phyloP scores from a whole-genome alignment of 2,113 vertebrate genomes.

The Kryptolebias marmoratus region DNA sequence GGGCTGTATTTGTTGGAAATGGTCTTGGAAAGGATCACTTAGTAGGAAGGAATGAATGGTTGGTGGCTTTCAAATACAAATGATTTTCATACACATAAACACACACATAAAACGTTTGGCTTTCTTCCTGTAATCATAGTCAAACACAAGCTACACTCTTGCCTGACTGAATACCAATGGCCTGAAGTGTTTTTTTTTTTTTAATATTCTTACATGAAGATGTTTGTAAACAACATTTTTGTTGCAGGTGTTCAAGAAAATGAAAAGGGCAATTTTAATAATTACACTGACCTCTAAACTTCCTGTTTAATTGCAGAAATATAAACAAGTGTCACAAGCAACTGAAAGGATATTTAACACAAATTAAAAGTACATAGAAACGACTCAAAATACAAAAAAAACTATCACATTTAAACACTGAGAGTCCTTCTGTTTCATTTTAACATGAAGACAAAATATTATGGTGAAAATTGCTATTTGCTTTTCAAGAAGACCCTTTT shows the following conservation, averaged over 20 bases:
- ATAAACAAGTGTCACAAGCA: conserved; percentile 16
- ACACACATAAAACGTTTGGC: conserved; percentile 19
- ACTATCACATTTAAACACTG: too few species aligned
- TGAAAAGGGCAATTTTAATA: not conserved
- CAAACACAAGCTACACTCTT: conserved; percentile 38
- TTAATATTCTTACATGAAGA: conserved; percentile 22
- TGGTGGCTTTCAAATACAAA: conserved; percentile 20
- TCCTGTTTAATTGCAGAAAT: conserved; percentile 7
- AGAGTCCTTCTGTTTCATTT: not conserved
- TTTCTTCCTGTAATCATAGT: conserved; percentile 24
- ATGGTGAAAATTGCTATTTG: conserved; percentile 16
- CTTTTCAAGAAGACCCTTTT: conserved; percentile 4
- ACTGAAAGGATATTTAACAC: not conserved
- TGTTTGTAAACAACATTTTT: conserved; percentile 32
- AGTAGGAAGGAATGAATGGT: conserved; percentile 5
- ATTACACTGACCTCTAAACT: not conserved
- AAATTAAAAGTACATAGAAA: not conserved
- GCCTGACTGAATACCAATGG: not conserved
- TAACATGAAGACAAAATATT: not conserved
- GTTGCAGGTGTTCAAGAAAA: conserved; percentile 14
- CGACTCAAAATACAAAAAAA: not conserved
- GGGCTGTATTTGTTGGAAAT: conserved; percentile 2
- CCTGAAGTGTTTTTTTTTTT: conserved; percentile 12
- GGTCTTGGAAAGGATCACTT: conserved; percentile 1
- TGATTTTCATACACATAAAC: conserved; percentile 18